Base-by-base conservation (phyloP, 2,797 vertebrate species). In the Parambassis ranga region DNA sequence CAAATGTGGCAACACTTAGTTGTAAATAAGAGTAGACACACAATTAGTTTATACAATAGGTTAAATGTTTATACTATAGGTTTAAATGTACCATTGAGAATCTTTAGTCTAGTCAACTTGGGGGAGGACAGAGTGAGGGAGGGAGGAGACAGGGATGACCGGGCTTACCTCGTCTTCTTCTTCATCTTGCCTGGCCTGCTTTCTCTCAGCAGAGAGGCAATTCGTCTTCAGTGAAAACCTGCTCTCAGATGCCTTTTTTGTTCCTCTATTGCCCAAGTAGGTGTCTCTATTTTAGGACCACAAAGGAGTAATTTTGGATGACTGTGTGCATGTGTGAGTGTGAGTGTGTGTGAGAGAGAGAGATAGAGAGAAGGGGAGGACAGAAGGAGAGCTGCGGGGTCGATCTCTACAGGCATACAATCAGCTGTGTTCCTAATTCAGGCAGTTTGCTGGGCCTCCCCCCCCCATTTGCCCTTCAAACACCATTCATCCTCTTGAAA, bases 391-490 rank as follows among this genome's bases (percentile, higher is more conserved):
- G 44, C 59, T 50, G 41, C 27, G 2, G 70, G 47, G 35, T 73
- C 10, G 6, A 37, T 58, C 31, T 77, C 49, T 20, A 26, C 50
- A 44, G 46, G 48, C 35, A 60, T 3, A 51, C 42, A 58, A 26
- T 72, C 53, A 48, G 75, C 50, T 55, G 36, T 56, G 63, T 52
- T 66, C 62, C 49, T 65, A 61, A 70, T 73, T 75, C 69, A 52
- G 66, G 19, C 39, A 10, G n/a, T 52, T 74, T 56, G 28, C 44
- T 37, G 39, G 24, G 43, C 47, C 64, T 60, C 71, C 56, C 51
- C 36, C 62, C 74, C 41, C 65, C 41, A 72, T 79, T 84, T 86
- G 79, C 75, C 81, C 83, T 84, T 81, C 81, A 85, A 81, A 80
- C 63, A 61, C 55, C 66, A 80, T 80, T 67, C 66, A 41, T 75